These are phyloP conservation scores for Anniella stebbinsi DNA, from an alignment of 2,797 vertebrate genomes.

Conservation along the genomic window DNA sequence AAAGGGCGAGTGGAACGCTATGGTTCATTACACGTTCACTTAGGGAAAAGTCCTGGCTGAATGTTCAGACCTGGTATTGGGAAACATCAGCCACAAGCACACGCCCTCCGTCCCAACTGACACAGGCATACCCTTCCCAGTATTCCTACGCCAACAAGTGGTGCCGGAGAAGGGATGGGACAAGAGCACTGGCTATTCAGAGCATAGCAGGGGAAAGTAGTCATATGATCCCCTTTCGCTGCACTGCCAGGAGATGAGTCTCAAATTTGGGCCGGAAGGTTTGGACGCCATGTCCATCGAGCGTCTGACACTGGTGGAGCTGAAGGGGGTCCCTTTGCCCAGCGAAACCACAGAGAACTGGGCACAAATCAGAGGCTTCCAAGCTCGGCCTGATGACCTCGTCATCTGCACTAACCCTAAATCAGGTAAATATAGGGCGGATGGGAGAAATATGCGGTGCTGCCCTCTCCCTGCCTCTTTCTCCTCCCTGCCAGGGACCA, in stretches of 20 bases:
- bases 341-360: slow-evolving; percentile 63
- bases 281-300: background rate
- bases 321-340: slow-evolving; percentile 70
- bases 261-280: background rate
- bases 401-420: slow-evolving; percentile 88
- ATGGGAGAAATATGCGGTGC: too few species aligned
- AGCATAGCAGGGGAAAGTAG: background rate
- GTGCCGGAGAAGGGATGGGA: too few species aligned
- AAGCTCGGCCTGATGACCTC: slow-evolving; percentile 82
- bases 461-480: too few species aligned
- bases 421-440: slow-evolving; percentile 79
- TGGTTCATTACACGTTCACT: too few species aligned
- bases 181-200: too few species aligned
- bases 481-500: slow-evolving; percentile 48
- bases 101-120: background rate
- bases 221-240: background rate
- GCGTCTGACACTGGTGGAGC: too few species aligned
- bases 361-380: slow-evolving; percentile 79
- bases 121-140: background rate
- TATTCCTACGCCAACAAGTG: background rate
- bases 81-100: background rate
- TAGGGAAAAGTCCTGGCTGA: background rate
- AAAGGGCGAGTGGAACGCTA: too few species aligned
- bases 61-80: background rate
- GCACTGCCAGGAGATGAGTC: background rate